These are phyloP conservation scores for Troides oblongomaculatus DNA, from an alignment of 2,888 invertebrate genomes.

Conservation along the genomic window DNA sequence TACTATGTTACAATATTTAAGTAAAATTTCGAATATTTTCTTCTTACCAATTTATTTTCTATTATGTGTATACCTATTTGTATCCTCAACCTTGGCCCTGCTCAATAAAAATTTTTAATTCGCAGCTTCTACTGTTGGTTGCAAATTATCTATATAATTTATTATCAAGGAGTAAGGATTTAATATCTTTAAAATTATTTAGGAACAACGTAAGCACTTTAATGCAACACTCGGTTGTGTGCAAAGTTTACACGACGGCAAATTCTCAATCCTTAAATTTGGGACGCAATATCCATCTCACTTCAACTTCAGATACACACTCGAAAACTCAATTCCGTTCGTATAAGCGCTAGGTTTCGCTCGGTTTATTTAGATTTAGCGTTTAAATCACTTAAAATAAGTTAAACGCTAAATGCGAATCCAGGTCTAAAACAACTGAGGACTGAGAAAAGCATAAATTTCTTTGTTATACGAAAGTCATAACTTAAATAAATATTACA, in stretches of 20 bases:
- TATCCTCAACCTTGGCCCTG: no score
- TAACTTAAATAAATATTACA: no score
- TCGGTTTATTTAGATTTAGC: constrained; percentile 20
- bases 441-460: no score
- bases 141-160: no score
- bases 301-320: constrained; percentile 28
- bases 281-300: constrained; percentile 28
- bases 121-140: no score
- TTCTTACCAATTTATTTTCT: no score
- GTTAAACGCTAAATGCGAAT: neutral
- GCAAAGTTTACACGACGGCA: constrained; percentile 19
- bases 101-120: no score
- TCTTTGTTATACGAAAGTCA: no score
- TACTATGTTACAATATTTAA: no score
- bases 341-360: constrained; percentile 8
- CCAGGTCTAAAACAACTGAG: no score
- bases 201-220: neutral
- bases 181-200: neutral
- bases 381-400: constrained; percentile 2
- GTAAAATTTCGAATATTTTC: no score
- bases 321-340: constrained; percentile 27
- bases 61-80: no score
- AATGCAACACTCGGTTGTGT: neutral
- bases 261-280: constrained; percentile 24
- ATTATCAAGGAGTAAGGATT: neutral